Percentiles rank a stretch among this genome's conserved stretches.
phyloP scores from a whole-genome alignment of 37 sponge, comb jelly and placozoan species.

The Chondrilla cf. caribensis region DNA sequence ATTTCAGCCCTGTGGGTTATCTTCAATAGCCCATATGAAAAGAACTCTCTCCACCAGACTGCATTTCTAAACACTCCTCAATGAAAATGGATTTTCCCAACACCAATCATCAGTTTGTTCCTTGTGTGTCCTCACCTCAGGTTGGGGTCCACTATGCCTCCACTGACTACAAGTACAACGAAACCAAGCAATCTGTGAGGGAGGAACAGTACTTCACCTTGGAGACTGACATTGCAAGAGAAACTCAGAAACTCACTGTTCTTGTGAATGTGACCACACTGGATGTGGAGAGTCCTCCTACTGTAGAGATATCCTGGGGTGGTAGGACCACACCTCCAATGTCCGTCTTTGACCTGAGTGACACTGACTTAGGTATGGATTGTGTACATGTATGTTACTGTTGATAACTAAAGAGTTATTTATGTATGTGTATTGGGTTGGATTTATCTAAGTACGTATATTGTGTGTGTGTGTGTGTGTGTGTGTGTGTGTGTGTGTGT shows the following conservation, averaged over 20 bases:
- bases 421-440: too few species aligned
- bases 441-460: too few species aligned
- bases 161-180: constrained; percentile 32
- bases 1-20: too few species aligned
- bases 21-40: too few species aligned
- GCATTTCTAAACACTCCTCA: too few species aligned
- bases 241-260: constrained; percentile 40
- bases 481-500: too few species aligned
- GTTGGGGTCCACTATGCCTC: constrained; percentile 54
- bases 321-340: neutral
- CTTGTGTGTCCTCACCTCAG: constrained; percentile 11
- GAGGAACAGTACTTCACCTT: constrained; percentile 41
- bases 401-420: too few species aligned
- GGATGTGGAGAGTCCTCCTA: neutral
- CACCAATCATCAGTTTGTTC: too few species aligned
- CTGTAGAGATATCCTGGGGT: constrained; percentile 29
- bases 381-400: too few species aligned
- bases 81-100: too few species aligned
- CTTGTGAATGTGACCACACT: neutral
- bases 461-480: too few species aligned
- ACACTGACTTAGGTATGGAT: neutral
- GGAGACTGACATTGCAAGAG: constrained; percentile 27
- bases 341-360: neutral
- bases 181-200: constrained; percentile 42
- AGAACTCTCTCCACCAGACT: too few species aligned